phyloP scores from a whole-genome alignment of 2,797 vertebrate genomes.

The Hylomyscus alleni region DNA sequence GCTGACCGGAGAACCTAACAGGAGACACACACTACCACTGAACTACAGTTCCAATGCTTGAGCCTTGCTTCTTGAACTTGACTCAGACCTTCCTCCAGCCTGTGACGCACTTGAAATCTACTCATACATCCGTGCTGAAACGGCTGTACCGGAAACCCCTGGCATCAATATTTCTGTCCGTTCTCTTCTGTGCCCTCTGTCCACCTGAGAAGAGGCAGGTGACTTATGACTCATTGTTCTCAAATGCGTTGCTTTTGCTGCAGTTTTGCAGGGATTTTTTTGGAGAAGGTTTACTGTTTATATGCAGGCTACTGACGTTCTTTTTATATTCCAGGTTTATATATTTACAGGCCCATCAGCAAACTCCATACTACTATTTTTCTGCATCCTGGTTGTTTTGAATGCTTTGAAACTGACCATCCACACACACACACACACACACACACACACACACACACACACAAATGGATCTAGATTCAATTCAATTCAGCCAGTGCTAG shows the following conservation, averaged over 20 bases:
- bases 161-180: conserved; percentile 43
- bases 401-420: conserved; percentile 50
- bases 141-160: conserved; percentile 55
- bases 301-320: conserved; percentile 74
- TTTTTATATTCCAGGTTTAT: conserved; percentile 79
- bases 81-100: conserved; percentile 11
- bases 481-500: conserved; percentile 18
- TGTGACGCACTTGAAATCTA: background rate
- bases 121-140: conserved; percentile 66
- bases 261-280: conserved; percentile 83
- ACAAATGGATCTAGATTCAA: background rate
- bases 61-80: conserved; percentile 24
- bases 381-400: conserved; percentile 47
- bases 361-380: conserved; percentile 52
- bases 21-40: background rate
- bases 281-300: conserved; percentile 80
- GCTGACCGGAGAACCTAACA: background rate
- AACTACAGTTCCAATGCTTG: background rate
- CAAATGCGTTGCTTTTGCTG: conserved; percentile 81
- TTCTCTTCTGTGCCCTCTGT: conserved; percentile 66
- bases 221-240: conserved; percentile 84
- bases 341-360: conserved; percentile 67
- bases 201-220: conserved; percentile 47
- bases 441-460: conserved; percentile 25
- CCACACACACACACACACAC: background rate